Base-by-base conservation (phyloP, 2,113 vertebrate genomes). In the Clarias gariepinus region DNA sequence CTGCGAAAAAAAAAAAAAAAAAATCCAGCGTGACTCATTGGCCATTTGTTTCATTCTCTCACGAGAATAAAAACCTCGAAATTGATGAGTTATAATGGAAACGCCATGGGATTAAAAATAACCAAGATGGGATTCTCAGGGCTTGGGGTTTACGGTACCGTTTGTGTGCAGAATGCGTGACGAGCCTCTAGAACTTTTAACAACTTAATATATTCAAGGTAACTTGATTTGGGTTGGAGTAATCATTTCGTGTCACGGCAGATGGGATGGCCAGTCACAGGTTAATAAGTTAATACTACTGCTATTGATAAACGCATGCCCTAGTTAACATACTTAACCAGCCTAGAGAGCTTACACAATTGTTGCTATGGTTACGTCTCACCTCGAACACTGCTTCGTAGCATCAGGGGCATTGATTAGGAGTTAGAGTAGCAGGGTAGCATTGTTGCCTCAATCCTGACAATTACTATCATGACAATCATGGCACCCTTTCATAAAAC, bases 91-190 rank as follows among this genome's bases (percentile, higher is more conserved):
- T 91, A 60, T 81, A 85, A 90, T 68, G 68, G 77, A 85, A 89
- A 87, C 85, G 85, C 76, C 83, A 90, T 88, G 83, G 53, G 6
- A 61, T 91, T 90, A 88, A 78, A 77, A 91, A 85, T 73, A 90
- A 91, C 69, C 87, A 91, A 86, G 83, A 86, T 81, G 69, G 69
- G 76, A 83, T 68, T 92, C 76, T 91, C 60, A 64, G 23, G 83
- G 91, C 76, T 85, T 78, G 78, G 82, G 73, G 84, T 66, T 73
- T 66, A 66, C 21, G 8, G 60, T 74, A 86, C 76, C 41, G 18
- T 52, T 8, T 73, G 36, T 81, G 66, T 73, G 82, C 61, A 77
- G 88, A 78, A 79, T 89, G 86, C 91, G 89, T 89, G 87, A 86
- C 91, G 85, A 86, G 18, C 21, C 28, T 86, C 90, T 88, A 84